Conservation (phyloP, 2,113 vertebrate species). For the Sisor rabdophorus region DNA sequence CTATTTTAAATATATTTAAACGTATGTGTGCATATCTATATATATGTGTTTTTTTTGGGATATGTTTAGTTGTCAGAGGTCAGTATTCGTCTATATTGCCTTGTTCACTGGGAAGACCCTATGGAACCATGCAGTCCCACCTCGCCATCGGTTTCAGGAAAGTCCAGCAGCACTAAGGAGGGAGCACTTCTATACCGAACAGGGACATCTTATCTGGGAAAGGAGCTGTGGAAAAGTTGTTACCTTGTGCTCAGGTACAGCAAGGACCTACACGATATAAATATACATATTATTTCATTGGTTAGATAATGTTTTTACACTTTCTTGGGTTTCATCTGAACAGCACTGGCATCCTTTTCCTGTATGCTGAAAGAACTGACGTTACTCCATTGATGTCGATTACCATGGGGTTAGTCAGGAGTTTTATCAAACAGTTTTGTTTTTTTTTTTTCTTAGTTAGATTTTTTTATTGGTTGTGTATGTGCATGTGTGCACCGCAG, state of each 20-base stretch:
- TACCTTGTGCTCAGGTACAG: slow-evolving; percentile 89
- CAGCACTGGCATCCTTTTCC: slow-evolving; percentile 87
- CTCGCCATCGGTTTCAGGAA: slow-evolving; percentile 48
- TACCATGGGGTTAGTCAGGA: slow-evolving; percentile 83
- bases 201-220: slow-evolving; percentile 87
- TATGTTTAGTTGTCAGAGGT: slow-evolving; percentile 74
- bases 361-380: slow-evolving; percentile 85
- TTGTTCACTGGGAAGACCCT: slow-evolving; percentile 97
- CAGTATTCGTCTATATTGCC: slow-evolving; percentile 81
- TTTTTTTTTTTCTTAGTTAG: background rate
- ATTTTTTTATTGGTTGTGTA: background rate
- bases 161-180: slow-evolving; percentile 74
- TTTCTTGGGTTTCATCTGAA: slow-evolving; percentile 11
- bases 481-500: slow-evolving; percentile 57
- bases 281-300: background rate
- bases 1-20: too few species aligned
- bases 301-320: background rate
- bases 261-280: background rate
- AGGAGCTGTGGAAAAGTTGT: slow-evolving; percentile 91
- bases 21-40: too few species aligned
- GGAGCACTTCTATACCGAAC: slow-evolving; percentile 84
- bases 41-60: background rate
- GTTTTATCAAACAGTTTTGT: background rate
- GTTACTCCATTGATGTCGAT: slow-evolving; percentile 84
- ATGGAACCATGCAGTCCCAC: slow-evolving; percentile 68